Base-by-base conservation (phyloP, 2,888 invertebrate genomes). In the Antheraea yamamai region DNA sequence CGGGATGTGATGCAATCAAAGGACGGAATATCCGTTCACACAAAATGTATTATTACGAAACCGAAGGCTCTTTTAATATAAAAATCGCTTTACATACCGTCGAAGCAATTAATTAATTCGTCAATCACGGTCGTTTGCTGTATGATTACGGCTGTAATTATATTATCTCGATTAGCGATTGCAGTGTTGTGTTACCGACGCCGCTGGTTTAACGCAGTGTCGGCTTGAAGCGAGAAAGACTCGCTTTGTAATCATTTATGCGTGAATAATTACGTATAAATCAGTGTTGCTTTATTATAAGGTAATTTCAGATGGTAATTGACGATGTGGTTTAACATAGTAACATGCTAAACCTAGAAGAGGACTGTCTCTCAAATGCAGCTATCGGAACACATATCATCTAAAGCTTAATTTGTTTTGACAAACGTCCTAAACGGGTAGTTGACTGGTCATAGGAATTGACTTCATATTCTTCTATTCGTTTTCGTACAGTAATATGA, bases 111-210 rank as follows among this genome's bases (percentile, higher is more conserved):
- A 66, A 66, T 66, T 75, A 73, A 76, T 78, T 76, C 75, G 74
- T 76, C 78, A 78, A 79, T 78, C 79, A 77, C 75, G 75, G 71
- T 72, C 75, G 74, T 76, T 75, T 77, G 72, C 75, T 73, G 75
- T 75, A 72, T 77, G 75, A 77, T 79, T 74, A 71, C 74, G 76
- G 64, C n/a, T 73, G 75, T 77, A 76, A 77, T 78, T 61, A 74
- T 68, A 75, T 75, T 73, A 73, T 18, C 61, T 61, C 20, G 61
- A 73, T 73, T 66, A 16, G 64, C 12, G 23, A 61, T 61, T 73
- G 73, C 73, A 61, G 39, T 58, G 76, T 73, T 35, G 23, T 47
- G 74, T 73, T 74, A 72, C 72, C 39, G 72, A 55, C 55, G 30
- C 70, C 10, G 16, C 16, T 4, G 30, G 18, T 68, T 75, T 30